These are phyloP conservation scores for Scytalopus superciliaris DNA, from an alignment of 2,113 vertebrate species.

Conservation along the genomic window DNA sequence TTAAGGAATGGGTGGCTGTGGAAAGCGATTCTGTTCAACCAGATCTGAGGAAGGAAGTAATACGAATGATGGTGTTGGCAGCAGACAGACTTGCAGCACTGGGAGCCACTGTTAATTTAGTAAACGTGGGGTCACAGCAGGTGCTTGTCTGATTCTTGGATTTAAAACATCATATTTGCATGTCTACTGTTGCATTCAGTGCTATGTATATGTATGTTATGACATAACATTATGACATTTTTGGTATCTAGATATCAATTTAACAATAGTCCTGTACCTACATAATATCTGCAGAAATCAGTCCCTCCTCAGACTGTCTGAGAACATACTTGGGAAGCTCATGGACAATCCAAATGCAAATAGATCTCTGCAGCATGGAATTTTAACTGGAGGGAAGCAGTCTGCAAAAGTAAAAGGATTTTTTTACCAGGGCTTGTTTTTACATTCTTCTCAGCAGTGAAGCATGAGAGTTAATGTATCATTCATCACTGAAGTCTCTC, in stretches of 20 bases:
- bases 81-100: conserved; percentile 76
- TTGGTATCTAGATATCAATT: not conserved
- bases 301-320: not conserved
- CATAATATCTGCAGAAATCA: not conserved
- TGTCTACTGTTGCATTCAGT: not conserved
- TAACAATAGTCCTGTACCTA: not conserved
- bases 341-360: not conserved
- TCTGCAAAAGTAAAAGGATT: not conserved
- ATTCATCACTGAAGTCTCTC: not conserved
- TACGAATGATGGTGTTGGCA: conserved; percentile 78
- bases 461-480: not conserved
- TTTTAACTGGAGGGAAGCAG: not conserved
- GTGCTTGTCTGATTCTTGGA: conserved; percentile 56
- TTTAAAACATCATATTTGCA: not conserved
- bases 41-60: conserved; percentile 73
- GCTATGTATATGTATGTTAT: not conserved
- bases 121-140: conserved; percentile 80
- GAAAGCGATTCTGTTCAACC: conserved; percentile 87
- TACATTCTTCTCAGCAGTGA: not conserved
- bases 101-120: conserved; percentile 76
- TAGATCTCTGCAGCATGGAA: not conserved
- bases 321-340: not conserved
- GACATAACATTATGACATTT: not conserved
- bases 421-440: not conserved
- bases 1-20: conserved; percentile 87